Evolutionary conservation across 2,888 invertebrate species (phyloP), one percentile per base, ranked within the genome.

Genomic region (Sepioteuthis lessoniana): DNA sequence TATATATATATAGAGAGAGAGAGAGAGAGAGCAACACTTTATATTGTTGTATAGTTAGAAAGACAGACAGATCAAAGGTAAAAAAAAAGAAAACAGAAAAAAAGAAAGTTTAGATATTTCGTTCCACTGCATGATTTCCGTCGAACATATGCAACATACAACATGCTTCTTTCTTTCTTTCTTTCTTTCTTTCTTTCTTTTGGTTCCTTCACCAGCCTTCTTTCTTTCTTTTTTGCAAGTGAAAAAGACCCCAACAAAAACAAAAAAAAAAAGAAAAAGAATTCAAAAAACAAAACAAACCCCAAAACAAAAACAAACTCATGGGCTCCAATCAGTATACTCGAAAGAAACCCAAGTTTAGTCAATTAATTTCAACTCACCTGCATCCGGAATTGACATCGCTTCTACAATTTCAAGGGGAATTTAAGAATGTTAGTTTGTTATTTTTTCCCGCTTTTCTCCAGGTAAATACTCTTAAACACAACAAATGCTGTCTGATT

Each of bases 381-480:
- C 76, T 76, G 76, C n/a, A 31, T n/a, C n/a, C n/a, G n/a, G 76
- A 76, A 76, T 8, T 31, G 76, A n/a, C 76, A 76, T 37, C 37
- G 8, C 60, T 91, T 31, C 91, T 46, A 42, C 46, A 90, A n/a
- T n/a, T n/a, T n/a, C n/a, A n/a, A n/a, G n/a, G n/a, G n/a, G n/a
- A 38, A 92, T 90, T 19, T 21, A 7, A 7, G 31, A 37, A n/a
- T n/a, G 46, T 90, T 38, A 60, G 55, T 90, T 46, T 35, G 90
- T 90, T 46, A 38, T 50, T 35, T 42, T 38, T 90, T 90, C 42
- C 93, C 93, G n/a, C n/a, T n/a, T 90, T 38, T 90, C 60, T 93
- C 93, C 60, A 25, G 42, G 90, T 90, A 35, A 91, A n/a, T 35
- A 42, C 91, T 91, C 42, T 94, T 47, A 91, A n/a, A 46, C 94